Evolutionary conservation across 2,113 vertebrate species (phyloP).

Genomic region (Hystrix brachyura): DNA sequence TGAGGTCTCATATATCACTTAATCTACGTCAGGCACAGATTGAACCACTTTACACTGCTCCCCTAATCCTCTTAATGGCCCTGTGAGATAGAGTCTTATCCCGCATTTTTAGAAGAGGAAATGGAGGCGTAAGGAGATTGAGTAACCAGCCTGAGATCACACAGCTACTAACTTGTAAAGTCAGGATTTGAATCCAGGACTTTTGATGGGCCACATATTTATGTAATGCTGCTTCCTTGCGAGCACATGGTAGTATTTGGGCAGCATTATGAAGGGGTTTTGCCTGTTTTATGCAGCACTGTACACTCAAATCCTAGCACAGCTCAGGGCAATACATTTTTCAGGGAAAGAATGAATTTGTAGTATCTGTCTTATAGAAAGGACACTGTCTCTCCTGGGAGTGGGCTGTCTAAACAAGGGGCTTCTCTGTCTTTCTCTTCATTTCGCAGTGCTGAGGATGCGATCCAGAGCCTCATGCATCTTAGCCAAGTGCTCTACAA

Average conservation of each 20-base stretch:
- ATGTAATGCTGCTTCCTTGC: neutral
- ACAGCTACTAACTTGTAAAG: neutral
- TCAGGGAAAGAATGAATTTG: neutral
- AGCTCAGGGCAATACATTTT: neutral
- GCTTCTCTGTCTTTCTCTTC: neutral
- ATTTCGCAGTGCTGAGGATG: neutral
- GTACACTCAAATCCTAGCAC: neutral
- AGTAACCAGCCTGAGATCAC: neutral
- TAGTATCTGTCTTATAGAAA: neutral
- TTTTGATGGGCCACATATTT: neutral
- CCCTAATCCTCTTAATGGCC: neutral
- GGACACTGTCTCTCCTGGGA: neutral
- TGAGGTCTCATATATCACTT: neutral
- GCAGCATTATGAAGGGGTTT: neutral
- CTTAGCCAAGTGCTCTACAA: neutral
- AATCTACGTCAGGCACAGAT: neutral
- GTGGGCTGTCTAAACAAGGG: neutral
- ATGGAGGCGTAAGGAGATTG: neutral
- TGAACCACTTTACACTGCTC: neutral
- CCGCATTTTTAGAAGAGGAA: neutral
- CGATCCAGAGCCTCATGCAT: neutral
- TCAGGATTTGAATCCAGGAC: neutral
- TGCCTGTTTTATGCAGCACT: neutral
- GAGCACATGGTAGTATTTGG: neutral
- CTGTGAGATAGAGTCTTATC: neutral